Conservation (phyloP, 2,113 vertebrate genomes). For the Crotalus viridis region DNA sequence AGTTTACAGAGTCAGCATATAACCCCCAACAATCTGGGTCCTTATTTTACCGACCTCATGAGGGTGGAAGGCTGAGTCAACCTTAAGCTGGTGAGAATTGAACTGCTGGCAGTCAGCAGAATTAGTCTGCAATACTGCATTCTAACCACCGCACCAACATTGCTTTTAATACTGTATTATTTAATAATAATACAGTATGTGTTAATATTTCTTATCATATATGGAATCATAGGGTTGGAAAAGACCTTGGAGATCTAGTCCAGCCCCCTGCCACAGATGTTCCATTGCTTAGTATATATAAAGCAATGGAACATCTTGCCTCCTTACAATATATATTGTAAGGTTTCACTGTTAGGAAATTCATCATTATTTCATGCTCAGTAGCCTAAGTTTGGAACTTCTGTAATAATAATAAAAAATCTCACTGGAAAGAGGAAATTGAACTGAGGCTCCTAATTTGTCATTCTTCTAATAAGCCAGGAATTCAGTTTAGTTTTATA, state of each 20-base stretch:
- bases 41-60: background rate
- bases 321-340: background rate
- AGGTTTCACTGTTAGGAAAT: background rate
- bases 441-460: background rate
- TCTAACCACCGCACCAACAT: background rate
- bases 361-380: background rate
- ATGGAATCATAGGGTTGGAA: background rate
- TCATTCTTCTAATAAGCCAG: background rate
- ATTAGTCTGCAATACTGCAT: background rate
- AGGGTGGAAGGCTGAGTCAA: background rate
- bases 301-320: background rate
- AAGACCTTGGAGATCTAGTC: background rate
- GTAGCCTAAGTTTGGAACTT: background rate
- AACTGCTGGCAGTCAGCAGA: background rate
- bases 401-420: background rate
- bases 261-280: background rate
- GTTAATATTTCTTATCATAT: background rate
- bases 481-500: background rate
- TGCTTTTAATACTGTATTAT: background rate
- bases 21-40: background rate
- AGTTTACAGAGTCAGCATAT: background rate
- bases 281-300: background rate
- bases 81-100: background rate
- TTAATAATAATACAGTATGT: background rate
- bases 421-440: background rate